Base-by-base conservation (phyloP, 2,888 invertebrate genomes). In the Amorpha juglandis region DNA sequence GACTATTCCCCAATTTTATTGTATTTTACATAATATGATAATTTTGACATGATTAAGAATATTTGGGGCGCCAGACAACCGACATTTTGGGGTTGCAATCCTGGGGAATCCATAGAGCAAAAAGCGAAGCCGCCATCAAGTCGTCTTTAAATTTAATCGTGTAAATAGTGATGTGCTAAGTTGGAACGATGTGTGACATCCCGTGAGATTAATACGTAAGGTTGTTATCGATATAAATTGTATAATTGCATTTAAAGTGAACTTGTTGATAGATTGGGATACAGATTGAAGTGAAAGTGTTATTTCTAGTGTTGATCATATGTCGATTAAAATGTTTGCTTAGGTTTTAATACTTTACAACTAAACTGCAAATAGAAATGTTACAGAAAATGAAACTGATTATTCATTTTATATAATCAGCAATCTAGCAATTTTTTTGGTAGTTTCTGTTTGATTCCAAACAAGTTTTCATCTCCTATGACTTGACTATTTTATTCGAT, bases 221-320 rank as follows among this genome's bases (percentile, higher is more conserved):
- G 84, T 92, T 91, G 91, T 92, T 92, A 92, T 90, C 89, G 89
- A 86, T 90, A 88, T 87, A 82, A 82, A 82, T 78, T 84, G 82
- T 78, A 77, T 82, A 80, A 83, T 81, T 84, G 83, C 82, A 82
- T 82, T 81, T 88, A 87, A 86, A 84, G 77, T 80, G 81, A 85
- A 85, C 74, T 86, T 88, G 87, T 91, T 91, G 85, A 84, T 85
- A 83, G 76, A 82, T 83, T 86, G 89, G 82, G 85, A 83, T 81
- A 77, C 78, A 82, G 79, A 81, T 81, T 83, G 77, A 80, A 70
- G 75, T 82, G 83, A 63, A 65, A 55, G 64, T 55, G 55, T 50
- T 65, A 38, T 47, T 19, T 35, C 38, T 21, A 48, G 64, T 65
- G 64, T 11, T 65, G 64, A 21, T 65, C 21, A 35, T 48, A 65